Evolutionary conservation across 2,888 invertebrate species (phyloP), one percentile per base, ranked within the genome.

Genomic region (Meghimatium bilineatum): DNA sequence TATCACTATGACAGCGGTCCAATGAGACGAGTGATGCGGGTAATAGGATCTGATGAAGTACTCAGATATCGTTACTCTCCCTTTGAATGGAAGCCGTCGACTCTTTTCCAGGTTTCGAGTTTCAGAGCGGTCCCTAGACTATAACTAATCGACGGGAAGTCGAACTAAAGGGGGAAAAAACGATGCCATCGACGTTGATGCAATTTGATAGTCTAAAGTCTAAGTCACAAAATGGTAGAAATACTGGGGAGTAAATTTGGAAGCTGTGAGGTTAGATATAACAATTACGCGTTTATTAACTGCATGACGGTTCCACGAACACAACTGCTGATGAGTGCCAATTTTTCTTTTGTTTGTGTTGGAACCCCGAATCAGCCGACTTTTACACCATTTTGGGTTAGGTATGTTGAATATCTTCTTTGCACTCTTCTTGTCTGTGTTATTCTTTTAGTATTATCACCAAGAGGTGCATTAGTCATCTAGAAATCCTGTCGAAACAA

Each of bases 1-100:
- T 67, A 67, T 67, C 67, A 2, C 34, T 34, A 8, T 1, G n/a
- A 8, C 38, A 36, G 1, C n/a, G 71, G n/a, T 10, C 38, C n/a
- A 5, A 38, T 38, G n/a, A 36, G 23, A 38, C 38, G 36, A 0
- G 38, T 26, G 38, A 23, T 2, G 26, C 26, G 36, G 6, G 71
- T 5, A 71, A 71, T 38, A 38, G 20, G 71, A 71, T 71, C 36
- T 38, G 71, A 38, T 26, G 8, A 71, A 38, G 0, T 26, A 36
- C 38, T 71, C 38, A 71, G 20, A 36, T 12, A 38, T 71, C 38
- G 8, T 38, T 26, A 36, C 1, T 6, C 23, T 3, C 10, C 38
- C 6, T 26, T n/a, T 71, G 71, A 71, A 71, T 71, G 38, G 38
- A 71, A 36, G 71, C 71, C 23, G 38, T 38, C 71, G 23, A 71